Percentiles rank a stretch among this genome's conserved stretches.
These are phyloP conservation scores for Ptilonorhynchus violaceus DNA, from an alignment of 2,113 vertebrate genomes.

Conservation along the genomic window DNA sequence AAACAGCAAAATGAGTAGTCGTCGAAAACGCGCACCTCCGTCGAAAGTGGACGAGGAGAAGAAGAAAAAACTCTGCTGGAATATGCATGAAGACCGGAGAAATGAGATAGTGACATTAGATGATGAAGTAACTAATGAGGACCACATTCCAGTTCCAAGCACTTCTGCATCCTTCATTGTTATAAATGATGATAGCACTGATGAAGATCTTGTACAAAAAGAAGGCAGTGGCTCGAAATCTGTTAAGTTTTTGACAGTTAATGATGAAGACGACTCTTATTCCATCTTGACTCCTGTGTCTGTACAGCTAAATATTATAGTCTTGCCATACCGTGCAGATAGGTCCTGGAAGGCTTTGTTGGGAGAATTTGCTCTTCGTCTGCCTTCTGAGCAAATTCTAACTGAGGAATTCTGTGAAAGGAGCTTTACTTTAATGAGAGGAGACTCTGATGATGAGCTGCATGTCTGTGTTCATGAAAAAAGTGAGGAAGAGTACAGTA, in stretches of 20 bases:
- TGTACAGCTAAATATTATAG: constrained; percentile 74
- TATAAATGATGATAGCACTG: constrained; percentile 23
- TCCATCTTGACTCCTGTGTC: constrained; percentile 45
- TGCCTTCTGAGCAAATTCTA: constrained; percentile 62
- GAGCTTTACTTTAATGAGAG: constrained; percentile 78
- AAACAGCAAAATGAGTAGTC: constrained; percentile 82
- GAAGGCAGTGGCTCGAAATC: constrained; percentile 5
- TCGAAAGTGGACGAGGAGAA: constrained; percentile 85
- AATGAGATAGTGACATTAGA: constrained; percentile 55
- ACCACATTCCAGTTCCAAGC: constrained; percentile 44
- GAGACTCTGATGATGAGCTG: constrained; percentile 67
- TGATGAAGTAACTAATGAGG: constrained; percentile 53
- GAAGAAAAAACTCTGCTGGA: constrained; percentile 87
- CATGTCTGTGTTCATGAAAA: constrained; percentile 74
- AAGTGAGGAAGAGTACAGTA: constrained; percentile 24
- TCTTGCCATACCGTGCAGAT: constrained; percentile 58
- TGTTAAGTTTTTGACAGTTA: background rate
- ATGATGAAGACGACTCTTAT: constrained; percentile 60
- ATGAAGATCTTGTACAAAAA: constrained; percentile 36
- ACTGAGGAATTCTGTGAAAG: constrained; percentile 53
- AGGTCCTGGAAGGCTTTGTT: constrained; percentile 84
- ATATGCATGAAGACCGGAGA: constrained; percentile 89
- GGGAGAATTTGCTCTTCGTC: constrained; percentile 80
- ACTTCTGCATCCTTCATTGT: constrained; percentile 41
- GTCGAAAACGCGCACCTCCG: constrained; percentile 86